Conservation (phyloP, 92 coral and sea anemone species). For the Pocillopora grandis region DNA sequence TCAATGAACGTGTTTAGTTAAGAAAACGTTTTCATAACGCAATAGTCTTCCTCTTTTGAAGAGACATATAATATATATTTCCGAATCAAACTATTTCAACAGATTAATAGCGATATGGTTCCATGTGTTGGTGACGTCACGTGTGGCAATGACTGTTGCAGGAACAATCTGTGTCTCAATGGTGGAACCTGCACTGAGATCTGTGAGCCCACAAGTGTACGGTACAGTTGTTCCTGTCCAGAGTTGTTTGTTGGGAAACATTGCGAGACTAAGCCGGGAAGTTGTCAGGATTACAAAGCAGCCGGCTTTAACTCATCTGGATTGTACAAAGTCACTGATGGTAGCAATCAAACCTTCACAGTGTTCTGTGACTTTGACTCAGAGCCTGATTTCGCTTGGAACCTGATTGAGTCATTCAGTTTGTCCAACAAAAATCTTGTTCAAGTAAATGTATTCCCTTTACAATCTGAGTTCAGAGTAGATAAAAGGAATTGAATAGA, state of each 20-base stretch:
- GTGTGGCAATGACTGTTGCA: constrained; percentile 10
- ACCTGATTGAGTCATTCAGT: constrained; percentile 1
- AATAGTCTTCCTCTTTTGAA: no score
- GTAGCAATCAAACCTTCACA: background rate
- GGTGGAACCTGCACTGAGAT: constrained; percentile 7
- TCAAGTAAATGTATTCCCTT: background rate
- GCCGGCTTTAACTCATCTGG: background rate
- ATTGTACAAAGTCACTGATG: background rate
- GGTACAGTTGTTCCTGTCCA: constrained; percentile 25
- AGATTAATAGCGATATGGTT: background rate
- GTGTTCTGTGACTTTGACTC: background rate
- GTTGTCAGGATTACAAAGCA: constrained; percentile 14
- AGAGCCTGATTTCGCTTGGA: constrained; percentile 6
- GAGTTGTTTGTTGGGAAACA: constrained; percentile 18
- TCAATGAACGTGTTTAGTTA: no score
- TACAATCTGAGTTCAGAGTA: no score
- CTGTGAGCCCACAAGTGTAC: constrained; percentile 28
- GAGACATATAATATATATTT: background rate
- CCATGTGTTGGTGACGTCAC: constrained; percentile 11
- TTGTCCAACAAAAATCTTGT: background rate
- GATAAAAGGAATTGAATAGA: no score
- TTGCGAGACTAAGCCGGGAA: constrained; percentile 10
- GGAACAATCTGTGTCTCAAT: constrained; percentile 6
- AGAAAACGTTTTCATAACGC: no score
- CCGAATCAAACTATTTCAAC: background rate